Conservation (phyloP, 1,140 invertebrate genomes). For the Pollicipes pollicipes region DNA sequence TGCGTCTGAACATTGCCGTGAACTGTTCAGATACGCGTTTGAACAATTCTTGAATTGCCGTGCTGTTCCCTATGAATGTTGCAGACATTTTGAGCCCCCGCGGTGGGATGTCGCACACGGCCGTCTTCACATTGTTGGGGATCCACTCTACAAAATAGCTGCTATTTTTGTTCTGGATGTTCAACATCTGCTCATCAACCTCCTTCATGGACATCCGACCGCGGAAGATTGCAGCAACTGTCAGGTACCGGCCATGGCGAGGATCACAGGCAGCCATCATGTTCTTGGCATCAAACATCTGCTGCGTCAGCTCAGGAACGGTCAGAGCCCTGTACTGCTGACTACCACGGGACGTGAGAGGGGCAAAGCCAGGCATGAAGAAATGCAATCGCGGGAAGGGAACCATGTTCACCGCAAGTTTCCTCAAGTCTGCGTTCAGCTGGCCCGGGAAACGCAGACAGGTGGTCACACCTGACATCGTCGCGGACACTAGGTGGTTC, state of each 20-base stretch:
- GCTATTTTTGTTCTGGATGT: conserved; percentile 34
- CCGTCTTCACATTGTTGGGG: conserved; percentile 41
- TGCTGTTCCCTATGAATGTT: conserved; percentile 49
- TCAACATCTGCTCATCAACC: conserved; percentile 29
- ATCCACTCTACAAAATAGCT: conserved; percentile 44
- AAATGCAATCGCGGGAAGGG: conserved; percentile 58
- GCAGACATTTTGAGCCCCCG: conserved; percentile 46
- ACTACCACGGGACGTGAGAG: conserved; percentile 34
- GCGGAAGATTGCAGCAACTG: conserved; percentile 45
- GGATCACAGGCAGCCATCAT: conserved; percentile 60
- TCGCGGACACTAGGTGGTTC: conserved; percentile 31
- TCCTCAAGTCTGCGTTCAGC: conserved; percentile 65
- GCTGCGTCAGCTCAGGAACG: conserved; percentile 37
- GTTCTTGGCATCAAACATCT: conserved; percentile 54
- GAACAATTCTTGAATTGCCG: conserved; percentile 46
- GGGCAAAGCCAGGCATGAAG: conserved; percentile 62
- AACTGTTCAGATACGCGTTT: conserved; percentile 54
- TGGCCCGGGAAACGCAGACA: conserved; percentile 64
- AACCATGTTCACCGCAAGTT: conserved; percentile 68
- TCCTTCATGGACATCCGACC: conserved; percentile 29
- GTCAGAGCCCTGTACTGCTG: conserved; percentile 35
- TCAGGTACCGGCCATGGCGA: conserved; percentile 42
- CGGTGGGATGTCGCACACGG: conserved; percentile 50
- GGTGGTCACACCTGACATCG: conserved; percentile 60
- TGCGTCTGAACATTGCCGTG: conserved; percentile 80